Base-by-base conservation (phyloP, 2,797 vertebrate species). In the Agapornis canus region DNA sequence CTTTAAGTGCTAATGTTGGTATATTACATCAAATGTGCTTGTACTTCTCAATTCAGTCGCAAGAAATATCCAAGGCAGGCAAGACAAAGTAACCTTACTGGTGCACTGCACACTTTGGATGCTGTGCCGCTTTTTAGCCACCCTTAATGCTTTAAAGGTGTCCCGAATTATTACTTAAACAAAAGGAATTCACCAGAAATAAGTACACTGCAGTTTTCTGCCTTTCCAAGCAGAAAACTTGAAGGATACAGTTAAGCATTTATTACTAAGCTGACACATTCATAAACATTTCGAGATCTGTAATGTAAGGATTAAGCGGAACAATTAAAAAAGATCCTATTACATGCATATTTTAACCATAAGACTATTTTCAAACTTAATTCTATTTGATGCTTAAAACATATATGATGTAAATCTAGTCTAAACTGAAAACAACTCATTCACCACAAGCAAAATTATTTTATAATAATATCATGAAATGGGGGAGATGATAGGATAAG, bases 41-140 rank as follows among this genome's bases (percentile, higher is more conserved):
- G 92, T 75, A 69, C 1, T 6, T 94, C 82, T 91, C 31, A 68
- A 52, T 75, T 73, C 32, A 82, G 39, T 69, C 4, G 2, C 59
- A 88, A 86, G 45, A 78, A 92, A 60, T 48, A 91, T 35, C 39
- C 13, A 2, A 85, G 39, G 91, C 94, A 94, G 92, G 92, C 95
- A 96, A 94, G 93, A 95, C 90, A 96, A 60, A 72, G 49, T 22
- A 95, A 92, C 94, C 95, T 96, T 95, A 96, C 78, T 91, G 73
- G 85, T 73, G 64, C 82, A 93, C 48, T 0, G 2, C 81, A 93
- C 54, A 81, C 40, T 71, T 93, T 25, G 65, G 83, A 66, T 94
- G 85, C 80, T 60, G 57, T 91, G 70, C 81, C 88, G 31, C 1
- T 80, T 95, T 96, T 97, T 97, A 97, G 96, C 94, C 95, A 96